phyloP scores from a whole-genome alignment of 1,140 invertebrate genomes.

The Muscidifurax raptorellus region DNA sequence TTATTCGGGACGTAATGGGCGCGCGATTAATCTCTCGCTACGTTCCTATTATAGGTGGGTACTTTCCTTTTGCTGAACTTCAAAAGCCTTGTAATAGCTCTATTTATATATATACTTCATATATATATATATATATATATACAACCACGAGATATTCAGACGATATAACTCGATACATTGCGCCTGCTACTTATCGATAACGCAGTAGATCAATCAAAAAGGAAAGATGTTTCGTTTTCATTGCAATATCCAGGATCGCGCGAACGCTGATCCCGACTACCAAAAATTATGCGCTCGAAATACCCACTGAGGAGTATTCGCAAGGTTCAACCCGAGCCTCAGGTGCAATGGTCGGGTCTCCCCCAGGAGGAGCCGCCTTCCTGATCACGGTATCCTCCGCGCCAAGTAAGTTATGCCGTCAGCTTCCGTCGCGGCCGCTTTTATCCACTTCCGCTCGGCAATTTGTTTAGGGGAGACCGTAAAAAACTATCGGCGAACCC shows the following conservation, averaged over 20 bases:
- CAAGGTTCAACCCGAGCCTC: conserved; percentile 78
- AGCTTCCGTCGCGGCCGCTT: background rate
- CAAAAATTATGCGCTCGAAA: conserved; percentile 81
- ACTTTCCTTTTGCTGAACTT: background rate
- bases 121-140: too few relatives aligned
- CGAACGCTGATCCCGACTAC: conserved; percentile 79
- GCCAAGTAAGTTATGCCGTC: conserved; percentile 78
- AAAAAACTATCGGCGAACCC: conserved; percentile 7
- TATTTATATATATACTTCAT: background rate
- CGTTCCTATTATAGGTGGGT: background rate
- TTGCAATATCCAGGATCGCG: conserved; percentile 73
- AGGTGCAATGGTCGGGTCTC: conserved; percentile 81
- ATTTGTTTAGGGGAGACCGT: conserved; percentile 49
- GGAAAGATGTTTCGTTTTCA: conserved; percentile 49
- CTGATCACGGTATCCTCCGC: conserved; percentile 80
- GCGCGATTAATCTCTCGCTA: conserved; percentile 13
- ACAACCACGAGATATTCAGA: too few relatives aligned
- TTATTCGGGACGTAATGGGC: conserved; percentile 12
- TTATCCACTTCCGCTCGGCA: conserved; percentile 47
- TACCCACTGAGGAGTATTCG: conserved; percentile 79
- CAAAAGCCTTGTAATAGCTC: background rate
- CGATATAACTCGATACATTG: too few relatives aligned
- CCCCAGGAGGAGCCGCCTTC: conserved; percentile 80
- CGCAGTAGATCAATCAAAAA: too few relatives aligned
- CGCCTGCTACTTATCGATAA: too few relatives aligned